phyloP scores from a whole-genome alignment of 2,797 vertebrate genomes.

The Philypnodon macrostomus region DNA sequence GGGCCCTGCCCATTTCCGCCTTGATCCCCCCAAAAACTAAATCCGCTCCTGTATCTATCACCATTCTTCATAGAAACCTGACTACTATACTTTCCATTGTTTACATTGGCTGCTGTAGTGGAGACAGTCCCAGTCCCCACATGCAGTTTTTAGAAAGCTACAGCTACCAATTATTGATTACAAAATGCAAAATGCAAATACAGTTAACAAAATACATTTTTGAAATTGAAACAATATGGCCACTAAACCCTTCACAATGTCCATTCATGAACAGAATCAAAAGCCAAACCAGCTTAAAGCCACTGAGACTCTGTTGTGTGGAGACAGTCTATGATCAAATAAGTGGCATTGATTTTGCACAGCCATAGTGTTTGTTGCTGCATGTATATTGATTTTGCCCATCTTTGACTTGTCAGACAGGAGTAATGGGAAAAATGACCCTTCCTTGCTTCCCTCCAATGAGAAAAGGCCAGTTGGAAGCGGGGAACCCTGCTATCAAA shows the following conservation, averaged over 20 bases:
- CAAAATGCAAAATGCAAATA: too few relatives aligned
- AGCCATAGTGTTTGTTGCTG: conserved; percentile 50
- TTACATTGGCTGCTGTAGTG: too few relatives aligned
- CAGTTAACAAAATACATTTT: too few relatives aligned
- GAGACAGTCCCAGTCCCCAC: too few relatives aligned
- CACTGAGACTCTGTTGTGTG: conserved; percentile 23
- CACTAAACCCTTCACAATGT: neutral
- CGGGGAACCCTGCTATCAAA: conserved; percentile 39
- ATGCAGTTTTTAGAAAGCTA: too few relatives aligned
- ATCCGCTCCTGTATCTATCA: too few relatives aligned
- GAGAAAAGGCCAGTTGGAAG: conserved; percentile 36
- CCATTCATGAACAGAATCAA: neutral
- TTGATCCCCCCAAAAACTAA: too few relatives aligned
- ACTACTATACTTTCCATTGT: too few relatives aligned
- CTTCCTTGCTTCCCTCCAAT: conserved; percentile 27
- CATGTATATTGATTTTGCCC: conserved; percentile 66
- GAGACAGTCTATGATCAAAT: conserved; percentile 62
- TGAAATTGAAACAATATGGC: too few relatives aligned
- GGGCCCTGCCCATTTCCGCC: too few relatives aligned
- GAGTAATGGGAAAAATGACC: conserved; percentile 65
- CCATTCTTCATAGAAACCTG: too few relatives aligned
- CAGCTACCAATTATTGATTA: too few relatives aligned
- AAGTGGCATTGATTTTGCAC: conserved; percentile 59
- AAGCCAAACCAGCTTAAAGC: neutral
- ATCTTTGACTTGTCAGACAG: conserved; percentile 57